Base-by-base conservation (phyloP, 2,113 vertebrate species). In the Trogon surrucura region DNA sequence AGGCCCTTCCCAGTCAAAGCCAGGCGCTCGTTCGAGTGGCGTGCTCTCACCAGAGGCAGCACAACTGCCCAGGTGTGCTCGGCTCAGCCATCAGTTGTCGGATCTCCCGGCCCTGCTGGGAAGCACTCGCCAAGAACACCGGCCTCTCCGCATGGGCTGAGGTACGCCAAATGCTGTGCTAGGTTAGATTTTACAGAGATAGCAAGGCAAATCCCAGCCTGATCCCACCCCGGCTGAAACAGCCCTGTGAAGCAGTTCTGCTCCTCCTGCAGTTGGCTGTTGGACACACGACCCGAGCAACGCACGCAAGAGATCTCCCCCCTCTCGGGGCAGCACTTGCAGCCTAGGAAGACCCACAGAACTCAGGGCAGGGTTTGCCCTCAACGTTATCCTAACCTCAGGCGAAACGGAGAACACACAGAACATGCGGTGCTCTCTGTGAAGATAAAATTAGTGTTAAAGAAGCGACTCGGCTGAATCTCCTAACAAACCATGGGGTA, bases 1-100 rank as follows among this genome's bases (percentile, higher is more conserved):
- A 2, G 17, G 16, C 20, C 48, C 60, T 61, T 41, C 34, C 19
- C 0, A 0, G 57, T n/a, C 6, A 4, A 58, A 74, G 85, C 8
- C 50, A 62, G 41, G 41, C 19, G 58, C 0, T 0, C 0, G 0
- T 61, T 14, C 64, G 58, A n/a, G n/a, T 4, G 2, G 36, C 4
- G 1, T 34, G 20, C 64, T 61, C 84, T 80, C 64, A 38, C 0
- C 0, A 69, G 50, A 38, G 53, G 64, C 65, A 70, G 41, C 56
- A 53, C 34, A 71, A 34, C 60, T 27, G 18, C 61, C 38, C 70
- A 56, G 13, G 32, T 21, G 17, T 0, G 1, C 30, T 7, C 71
- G 90, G 66, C 38, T 62, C 44, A 47, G 74, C 47, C 10, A 32
- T 13, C 57, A 26, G 27, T 22, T 3, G 5, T 9, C 36, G 25